phyloP scores from a whole-genome alignment of 2,888 invertebrate genomes.

The Diloba caeruleocephala region DNA sequence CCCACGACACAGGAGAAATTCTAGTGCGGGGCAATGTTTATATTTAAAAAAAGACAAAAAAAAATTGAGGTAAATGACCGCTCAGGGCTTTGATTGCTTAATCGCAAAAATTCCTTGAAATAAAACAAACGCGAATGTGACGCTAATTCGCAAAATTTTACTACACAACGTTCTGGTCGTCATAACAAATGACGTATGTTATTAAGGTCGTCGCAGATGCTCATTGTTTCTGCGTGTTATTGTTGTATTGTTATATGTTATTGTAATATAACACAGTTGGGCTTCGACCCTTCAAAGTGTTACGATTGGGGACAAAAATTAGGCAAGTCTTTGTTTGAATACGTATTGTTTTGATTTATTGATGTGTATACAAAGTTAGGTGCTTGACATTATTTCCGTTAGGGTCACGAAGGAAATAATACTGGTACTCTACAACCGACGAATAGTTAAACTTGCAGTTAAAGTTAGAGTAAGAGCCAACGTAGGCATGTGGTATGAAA shows the following conservation, averaged over 20 bases:
- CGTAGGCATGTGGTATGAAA: too few species aligned
- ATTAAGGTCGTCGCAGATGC: constrained; percentile 13
- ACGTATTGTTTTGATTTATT: constrained; percentile 23
- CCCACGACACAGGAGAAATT: too few species aligned
- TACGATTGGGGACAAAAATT: constrained; percentile 23
- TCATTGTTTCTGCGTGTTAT: constrained; percentile 32
- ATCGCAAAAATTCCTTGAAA: neutral
- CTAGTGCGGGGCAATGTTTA: too few species aligned
- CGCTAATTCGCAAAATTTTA: constrained; percentile 8
- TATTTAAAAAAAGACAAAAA: too few species aligned
- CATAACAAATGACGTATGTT: constrained; percentile 34
- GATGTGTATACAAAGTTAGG: constrained; percentile 2
- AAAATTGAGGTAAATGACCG: neutral
- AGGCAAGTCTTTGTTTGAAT: constrained; percentile 23
- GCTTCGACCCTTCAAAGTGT: constrained; percentile 31
- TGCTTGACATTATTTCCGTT: too few species aligned
- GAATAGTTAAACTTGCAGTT: too few species aligned
- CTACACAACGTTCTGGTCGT: constrained; percentile 13
- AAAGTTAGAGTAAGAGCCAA: too few species aligned
- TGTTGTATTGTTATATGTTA: constrained; percentile 35
- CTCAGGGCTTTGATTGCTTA: neutral
- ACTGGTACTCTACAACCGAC: too few species aligned
- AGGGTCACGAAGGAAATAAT: too few species aligned
- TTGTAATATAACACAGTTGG: constrained; percentile 45
- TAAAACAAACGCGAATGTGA: constrained; percentile 1